Evolutionary conservation across 2,113 vertebrate species (phyloP), one percentile per base, ranked within the genome.

Genomic region (Thamnophis sirtalis): DNA sequence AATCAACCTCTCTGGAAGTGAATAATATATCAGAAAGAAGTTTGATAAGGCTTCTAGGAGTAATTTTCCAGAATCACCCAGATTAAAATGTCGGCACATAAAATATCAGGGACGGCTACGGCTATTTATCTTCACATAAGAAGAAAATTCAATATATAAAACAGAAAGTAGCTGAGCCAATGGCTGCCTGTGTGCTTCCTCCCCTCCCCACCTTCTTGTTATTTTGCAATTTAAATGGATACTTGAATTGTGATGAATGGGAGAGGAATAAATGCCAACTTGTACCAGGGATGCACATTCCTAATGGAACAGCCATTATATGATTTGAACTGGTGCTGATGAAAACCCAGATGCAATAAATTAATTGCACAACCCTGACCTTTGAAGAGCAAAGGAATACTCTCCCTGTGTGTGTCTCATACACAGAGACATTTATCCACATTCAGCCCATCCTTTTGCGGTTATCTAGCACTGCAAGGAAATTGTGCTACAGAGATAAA

Each of bases 71-170:
- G 92, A 90, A 93, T 22, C 92, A 88, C 56, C 49, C 87, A 93
- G 91, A 94, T 95, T 95, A 96, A 94, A 96, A 92, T 0, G 22
- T 28, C 94, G 1, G 53, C 68, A 89, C 87, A 93, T 93, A 95
- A 96, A 94, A 95, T 93, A 91, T 88, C 0, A 0, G 49, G 73
- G 21, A 92, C 43, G 51, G 87, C 89, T 24, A 87, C 68, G 54
- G 5, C 19, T 86, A 9, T 84, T 94, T 84, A 90, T 93, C 22
- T 92, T 92, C 55, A 9, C 33, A 1, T 33, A 2, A 3, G 51
- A 26, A n/a, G 2, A 58, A n/a, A 85, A 50, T 33, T 92, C 86
- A 88, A 53, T 86, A 89, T 4, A 0, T 0, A 5, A 85, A 93
- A 92, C 51, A 58, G 86, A 28, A n/a, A 17, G 26, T 84, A n/a